Evolutionary conservation across 2,113 vertebrate species (phyloP), one percentile per base, ranked within the genome.

Genomic region (Poeciliopsis turrubarensis): DNA sequence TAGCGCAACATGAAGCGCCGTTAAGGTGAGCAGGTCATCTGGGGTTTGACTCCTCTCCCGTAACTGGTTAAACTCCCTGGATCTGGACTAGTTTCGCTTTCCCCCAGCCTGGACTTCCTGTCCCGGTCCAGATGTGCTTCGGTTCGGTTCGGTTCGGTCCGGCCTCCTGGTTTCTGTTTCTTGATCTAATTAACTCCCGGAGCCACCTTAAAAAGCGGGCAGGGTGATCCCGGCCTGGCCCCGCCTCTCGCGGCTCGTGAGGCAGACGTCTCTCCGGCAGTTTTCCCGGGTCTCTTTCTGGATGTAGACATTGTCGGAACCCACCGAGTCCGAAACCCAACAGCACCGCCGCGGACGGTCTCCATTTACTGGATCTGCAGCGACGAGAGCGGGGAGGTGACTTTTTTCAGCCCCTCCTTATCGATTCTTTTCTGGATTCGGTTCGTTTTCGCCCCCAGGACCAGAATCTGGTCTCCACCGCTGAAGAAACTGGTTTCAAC

Each of bases 141-240:
- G 3, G 26, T 4, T 3, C 29, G 11, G 27, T 8, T 41, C 34
- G 30, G 30, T 31, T 31, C 37, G 14, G 17, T 41, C 14, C 60
- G 15, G 65, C 32, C 4, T 32, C 65, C 25, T 57, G 51, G 60
- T 78, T 75, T 71, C 44, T 70, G 30, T 70, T 19, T n/a, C 17
- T 68, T 70, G 47, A 64, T 57, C 73, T 76, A 22, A 73, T 83
- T 75, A 87, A 82, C 75, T 83, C 82, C 63, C 41, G 68, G 91
- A 87, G 89, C 90, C 91, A 94, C 92, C 91, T 94, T 92, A 93
- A 94, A 89, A 91, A 63, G 44, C 74, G 7, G 4, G 81, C 12
- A 22, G 81, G 88, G 87, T 75, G 82, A 86, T 89, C 86, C 89
- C 83, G 70, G 73, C 0, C 77, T 85, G 78, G 86, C 80, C 92